Conservation (phyloP, 92 coral and sea anemone species). For the Pocillopora grandis region DNA sequence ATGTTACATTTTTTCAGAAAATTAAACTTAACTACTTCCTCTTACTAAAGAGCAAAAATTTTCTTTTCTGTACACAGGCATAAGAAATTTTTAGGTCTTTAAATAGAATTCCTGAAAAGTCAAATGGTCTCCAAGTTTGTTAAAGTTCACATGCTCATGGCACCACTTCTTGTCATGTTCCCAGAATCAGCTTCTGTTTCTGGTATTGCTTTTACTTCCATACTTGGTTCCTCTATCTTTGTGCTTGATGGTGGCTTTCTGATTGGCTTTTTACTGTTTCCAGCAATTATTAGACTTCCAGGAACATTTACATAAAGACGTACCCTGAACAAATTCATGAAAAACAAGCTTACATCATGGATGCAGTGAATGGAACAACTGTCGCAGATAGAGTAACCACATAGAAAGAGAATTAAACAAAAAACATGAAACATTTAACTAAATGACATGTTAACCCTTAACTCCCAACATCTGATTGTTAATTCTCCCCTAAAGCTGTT, state of each 20-base stretch:
- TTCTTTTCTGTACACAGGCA: too few species aligned
- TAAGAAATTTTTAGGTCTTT: too few species aligned
- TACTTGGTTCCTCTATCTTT: conserved; percentile 50
- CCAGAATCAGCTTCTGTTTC: conserved; percentile 15
- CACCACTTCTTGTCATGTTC: conserved; percentile 53
- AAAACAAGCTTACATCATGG: neutral
- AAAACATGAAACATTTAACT: neutral
- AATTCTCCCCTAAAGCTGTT: too few species aligned
- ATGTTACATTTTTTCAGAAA: too few species aligned
- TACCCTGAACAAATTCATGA: conserved; percentile 40
- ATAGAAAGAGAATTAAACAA: neutral
- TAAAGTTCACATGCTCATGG: conserved; percentile 21
- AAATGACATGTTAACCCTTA: neutral
- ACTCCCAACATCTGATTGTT: too few species aligned
- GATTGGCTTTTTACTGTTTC: conserved; percentile 69
- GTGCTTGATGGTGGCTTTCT: conserved; percentile 66
- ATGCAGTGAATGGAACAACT: neutral
- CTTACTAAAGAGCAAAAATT: too few species aligned
- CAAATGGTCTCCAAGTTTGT: too few species aligned
- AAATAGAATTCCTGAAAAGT: too few species aligned
- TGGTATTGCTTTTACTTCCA: conserved; percentile 32
- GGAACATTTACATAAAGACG: conserved; percentile 73
- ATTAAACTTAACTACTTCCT: too few species aligned
- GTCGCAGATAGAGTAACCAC: too few species aligned
- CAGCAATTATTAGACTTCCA: conserved; percentile 71